Conservation (phyloP, 2,888 invertebrate species). For the Lampropteryx suffumata region DNA sequence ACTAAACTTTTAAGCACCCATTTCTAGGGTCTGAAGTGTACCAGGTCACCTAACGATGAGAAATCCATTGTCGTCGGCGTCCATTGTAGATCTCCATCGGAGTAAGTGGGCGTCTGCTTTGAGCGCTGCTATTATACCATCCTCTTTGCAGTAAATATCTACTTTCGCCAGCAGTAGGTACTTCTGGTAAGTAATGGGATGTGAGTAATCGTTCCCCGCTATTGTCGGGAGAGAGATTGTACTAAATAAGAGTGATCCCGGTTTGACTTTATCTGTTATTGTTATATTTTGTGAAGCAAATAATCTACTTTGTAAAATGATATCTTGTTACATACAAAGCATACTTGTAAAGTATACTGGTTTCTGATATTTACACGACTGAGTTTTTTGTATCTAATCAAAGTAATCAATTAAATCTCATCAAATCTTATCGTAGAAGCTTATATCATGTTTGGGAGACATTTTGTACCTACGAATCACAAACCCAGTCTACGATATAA, state of each 20-base stretch:
- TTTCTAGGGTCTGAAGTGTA: conserved; percentile 25
- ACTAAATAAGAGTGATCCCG: neutral
- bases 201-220: neutral
- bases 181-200: conserved; percentile 3
- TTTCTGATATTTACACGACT: too few relatives aligned
- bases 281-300: neutral
- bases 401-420: too few relatives aligned
- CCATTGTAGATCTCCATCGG: conserved; percentile 24
- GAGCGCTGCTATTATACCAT: conserved; percentile 19
- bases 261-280: neutral
- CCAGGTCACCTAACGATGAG: conserved; percentile 18
- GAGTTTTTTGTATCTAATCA: too few relatives aligned
- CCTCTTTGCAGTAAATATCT: conserved; percentile 2
- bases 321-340: too few relatives aligned
- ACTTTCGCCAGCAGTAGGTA: neutral
- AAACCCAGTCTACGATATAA: too few relatives aligned
- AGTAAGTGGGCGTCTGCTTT: conserved; percentile 31
- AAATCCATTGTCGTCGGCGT: conserved; percentile 17
- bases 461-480: too few relatives aligned
- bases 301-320: neutral
- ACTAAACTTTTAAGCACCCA: too few relatives aligned
- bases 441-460: too few relatives aligned
- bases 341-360: too few relatives aligned
- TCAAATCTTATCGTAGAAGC: too few relatives aligned
- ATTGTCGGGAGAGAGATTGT: neutral